Conservation (phyloP, 2,797 vertebrate genomes). For the Allobates femoralis region DNA sequence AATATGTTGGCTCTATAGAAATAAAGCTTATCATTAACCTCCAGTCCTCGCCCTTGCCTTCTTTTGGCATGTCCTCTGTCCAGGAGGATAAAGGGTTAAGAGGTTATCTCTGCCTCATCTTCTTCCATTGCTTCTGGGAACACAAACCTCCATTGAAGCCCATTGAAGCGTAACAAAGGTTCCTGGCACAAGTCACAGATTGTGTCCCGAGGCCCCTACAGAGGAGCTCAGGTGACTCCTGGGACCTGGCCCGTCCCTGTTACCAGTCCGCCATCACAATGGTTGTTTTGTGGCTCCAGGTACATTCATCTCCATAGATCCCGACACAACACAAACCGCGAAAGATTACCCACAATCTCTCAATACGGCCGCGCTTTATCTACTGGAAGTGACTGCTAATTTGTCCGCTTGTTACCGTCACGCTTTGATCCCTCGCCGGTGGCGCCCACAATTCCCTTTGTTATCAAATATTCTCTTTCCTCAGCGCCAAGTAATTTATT, state of each 20-base stretch:
- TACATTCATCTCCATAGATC: neutral
- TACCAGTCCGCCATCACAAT: neutral
- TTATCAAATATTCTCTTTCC: neutral
- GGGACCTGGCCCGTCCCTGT: neutral
- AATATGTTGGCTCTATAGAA: too few relatives aligned
- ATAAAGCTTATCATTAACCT: too few relatives aligned
- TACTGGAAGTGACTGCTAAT: neutral
- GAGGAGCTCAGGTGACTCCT: neutral
- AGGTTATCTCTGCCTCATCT: neutral
- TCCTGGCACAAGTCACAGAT: constrained; percentile 12
- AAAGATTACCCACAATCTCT: neutral
- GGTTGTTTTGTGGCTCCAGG: neutral
- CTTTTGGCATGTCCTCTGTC: neutral
- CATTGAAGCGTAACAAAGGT: neutral
- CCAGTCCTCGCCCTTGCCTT: neutral
- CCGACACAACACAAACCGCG: neutral
- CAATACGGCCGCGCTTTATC: neutral
- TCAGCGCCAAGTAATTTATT: neutral
- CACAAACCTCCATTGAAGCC: neutral
- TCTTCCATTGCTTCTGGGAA: neutral
- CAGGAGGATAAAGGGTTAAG: neutral
- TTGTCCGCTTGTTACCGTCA: neutral
- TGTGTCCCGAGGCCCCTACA: neutral
- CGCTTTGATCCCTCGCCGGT: neutral
- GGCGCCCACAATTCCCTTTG: neutral